These are phyloP conservation scores for Machimus rusticus DNA, from an alignment of 2,888 invertebrate genomes.

Conservation along the genomic window DNA sequence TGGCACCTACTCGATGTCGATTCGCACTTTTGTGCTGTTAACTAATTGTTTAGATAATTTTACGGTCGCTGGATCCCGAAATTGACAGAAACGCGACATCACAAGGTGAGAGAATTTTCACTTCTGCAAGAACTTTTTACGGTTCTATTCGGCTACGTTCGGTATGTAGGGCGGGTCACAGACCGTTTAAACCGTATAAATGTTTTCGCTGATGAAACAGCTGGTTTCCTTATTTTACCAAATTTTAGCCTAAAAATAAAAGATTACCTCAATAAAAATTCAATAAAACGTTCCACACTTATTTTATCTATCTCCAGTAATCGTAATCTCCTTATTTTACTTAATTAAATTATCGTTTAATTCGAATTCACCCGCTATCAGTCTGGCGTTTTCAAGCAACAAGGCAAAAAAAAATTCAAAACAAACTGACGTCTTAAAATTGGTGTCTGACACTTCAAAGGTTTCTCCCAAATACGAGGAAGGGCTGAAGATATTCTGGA, in stretches of 20 bases:
- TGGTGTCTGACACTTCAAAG: background rate
- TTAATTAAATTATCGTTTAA: background rate
- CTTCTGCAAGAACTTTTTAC: slow-evolving; percentile 17
- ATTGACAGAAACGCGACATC: slow-evolving; percentile 21
- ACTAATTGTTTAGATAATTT: background rate
- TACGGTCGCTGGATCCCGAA: background rate
- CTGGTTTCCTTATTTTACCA: background rate
- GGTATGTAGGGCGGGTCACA: background rate
- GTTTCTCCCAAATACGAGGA: background rate
- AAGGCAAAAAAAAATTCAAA: background rate
- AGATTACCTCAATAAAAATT: background rate
- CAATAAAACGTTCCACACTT: background rate
- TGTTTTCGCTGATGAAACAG: background rate
- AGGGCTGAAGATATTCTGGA: background rate
- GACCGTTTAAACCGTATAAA: background rate
- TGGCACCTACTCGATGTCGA: background rate
- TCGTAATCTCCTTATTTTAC: background rate
- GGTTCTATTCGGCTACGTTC: background rate
- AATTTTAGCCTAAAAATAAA: background rate
- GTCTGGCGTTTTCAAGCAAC: background rate
- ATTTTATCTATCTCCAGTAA: background rate
- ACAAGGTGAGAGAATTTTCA: slow-evolving; percentile 13
- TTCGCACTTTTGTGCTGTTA: background rate
- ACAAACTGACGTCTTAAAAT: background rate
- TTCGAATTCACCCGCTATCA: background rate